phyloP scores from a whole-genome alignment of 2,113 vertebrate species.

The Suricata suricatta region DNA sequence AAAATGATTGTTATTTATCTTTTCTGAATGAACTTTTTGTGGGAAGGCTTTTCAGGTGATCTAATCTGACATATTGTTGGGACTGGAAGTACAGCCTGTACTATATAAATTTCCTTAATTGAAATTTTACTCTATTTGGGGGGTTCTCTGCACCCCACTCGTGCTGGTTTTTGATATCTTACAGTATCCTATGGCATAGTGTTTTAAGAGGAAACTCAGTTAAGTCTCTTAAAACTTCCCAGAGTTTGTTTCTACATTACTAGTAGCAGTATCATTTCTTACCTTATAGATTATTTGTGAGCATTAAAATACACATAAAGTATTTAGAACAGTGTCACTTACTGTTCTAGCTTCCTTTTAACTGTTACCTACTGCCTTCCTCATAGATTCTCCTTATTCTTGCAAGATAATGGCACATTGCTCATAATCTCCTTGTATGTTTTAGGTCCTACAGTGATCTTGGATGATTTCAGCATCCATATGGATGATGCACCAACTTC shows the following conservation, averaged over 20 bases:
- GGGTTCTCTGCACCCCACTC: neutral
- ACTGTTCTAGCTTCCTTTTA: neutral
- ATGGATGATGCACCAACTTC: neutral
- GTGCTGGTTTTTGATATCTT: neutral
- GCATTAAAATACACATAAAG: neutral
- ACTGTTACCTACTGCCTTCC: neutral
- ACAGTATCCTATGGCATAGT: neutral
- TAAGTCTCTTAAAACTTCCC: neutral
- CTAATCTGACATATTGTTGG: neutral
- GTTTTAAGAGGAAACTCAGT: neutral
- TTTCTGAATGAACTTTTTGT: neutral
- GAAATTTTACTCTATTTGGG: neutral
- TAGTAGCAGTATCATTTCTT: neutral
- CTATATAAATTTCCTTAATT: neutral
- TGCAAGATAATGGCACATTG: neutral
- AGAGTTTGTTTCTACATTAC: neutral
- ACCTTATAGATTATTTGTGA: constrained; percentile 9
- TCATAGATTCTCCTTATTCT: constrained; percentile 11
- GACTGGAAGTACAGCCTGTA: neutral
- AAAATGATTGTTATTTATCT: neutral
- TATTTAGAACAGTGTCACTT: neutral
- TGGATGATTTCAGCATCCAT: neutral
- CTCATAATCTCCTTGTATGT: neutral
- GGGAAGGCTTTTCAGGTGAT: neutral
- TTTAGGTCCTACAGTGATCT: neutral